Evolutionary conservation across 2,888 invertebrate genomes (phyloP).

Genomic region (Gymnoscelis rufifasciata): DNA sequence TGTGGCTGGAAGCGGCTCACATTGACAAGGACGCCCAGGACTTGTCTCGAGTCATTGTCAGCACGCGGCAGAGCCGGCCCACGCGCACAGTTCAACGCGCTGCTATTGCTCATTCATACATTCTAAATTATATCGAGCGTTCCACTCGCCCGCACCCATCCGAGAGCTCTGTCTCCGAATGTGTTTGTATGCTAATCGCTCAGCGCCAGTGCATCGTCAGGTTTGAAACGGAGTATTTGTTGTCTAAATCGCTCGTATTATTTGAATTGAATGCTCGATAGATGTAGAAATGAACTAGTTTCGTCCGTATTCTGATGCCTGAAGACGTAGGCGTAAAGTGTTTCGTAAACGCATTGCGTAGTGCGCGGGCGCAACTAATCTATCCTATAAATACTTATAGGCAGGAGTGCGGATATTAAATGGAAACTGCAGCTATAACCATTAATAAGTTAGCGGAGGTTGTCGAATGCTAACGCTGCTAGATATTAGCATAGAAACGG

Average conservation of each 20-base stretch:
- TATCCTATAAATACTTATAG: constrained; percentile 44
- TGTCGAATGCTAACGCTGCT: constrained; percentile 59
- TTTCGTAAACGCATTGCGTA: constrained; percentile 67
- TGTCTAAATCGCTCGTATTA: constrained; percentile 75
- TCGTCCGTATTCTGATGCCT: constrained; percentile 53
- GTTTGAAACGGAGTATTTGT: constrained; percentile 68
- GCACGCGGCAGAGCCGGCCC: constrained; percentile 56
- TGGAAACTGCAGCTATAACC: constrained; percentile 64
- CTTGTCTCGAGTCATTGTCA: constrained; percentile 72
- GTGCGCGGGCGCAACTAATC: constrained; percentile 52
- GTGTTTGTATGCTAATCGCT: constrained; percentile 77
- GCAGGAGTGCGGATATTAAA: constrained; percentile 57
- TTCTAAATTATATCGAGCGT: constrained; percentile 77
- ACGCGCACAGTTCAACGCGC: constrained; percentile 63
- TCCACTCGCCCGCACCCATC: constrained; percentile 72
- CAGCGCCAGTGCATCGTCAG: constrained; percentile 73
- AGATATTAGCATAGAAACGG: constrained; percentile 75
- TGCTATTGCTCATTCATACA: constrained; percentile 77
- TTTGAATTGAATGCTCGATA: constrained; percentile 78
- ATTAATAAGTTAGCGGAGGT: constrained; percentile 69
- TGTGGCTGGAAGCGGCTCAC: constrained; percentile 78
- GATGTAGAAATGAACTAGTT: constrained; percentile 75
- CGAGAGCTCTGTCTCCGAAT: constrained; percentile 59
- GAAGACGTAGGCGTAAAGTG: constrained; percentile 62
- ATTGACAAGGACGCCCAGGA: constrained; percentile 79